Base-by-base conservation (phyloP, 2,888 invertebrate species). In the Tachina fera region DNA sequence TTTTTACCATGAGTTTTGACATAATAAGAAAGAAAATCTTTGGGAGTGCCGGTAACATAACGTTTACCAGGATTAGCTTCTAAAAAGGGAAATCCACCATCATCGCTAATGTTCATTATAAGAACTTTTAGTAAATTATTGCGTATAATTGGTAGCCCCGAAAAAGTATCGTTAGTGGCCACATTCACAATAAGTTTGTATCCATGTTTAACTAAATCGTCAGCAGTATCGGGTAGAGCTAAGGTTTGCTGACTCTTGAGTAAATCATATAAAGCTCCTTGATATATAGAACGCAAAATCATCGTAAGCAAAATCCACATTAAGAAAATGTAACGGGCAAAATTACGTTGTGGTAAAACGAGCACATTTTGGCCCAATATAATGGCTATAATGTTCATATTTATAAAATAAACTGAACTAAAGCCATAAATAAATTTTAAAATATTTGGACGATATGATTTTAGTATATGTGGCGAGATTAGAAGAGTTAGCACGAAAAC, bases 231-330 rank as follows among this genome's bases (percentile, higher is more conserved):
- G 3, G 89, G 88, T 13, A 86, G 88, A 1, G 60, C 47, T 53
- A 87, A 65, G 3, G 72, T 82, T 31, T 88, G 61, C 22, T 88
- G 87, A 0, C 87, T 87, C 19, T 72, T 87, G 0, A 89, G 76
- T 43, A 88, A 87, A 22, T 88, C 84, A 63, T 85, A 89, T 13
- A 89, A 79, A 0, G 88, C 58, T 1, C 87, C 88, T 65, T 89
- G 88, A 39, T 89, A 89, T 3, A 80, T 79, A 10, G 87, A 86
- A 5, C 89, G 87, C 16, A 89, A 53, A 14, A 88, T 41, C 14
- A 88, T 67, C 1, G 88, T 74, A 1, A 87, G 61, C 39, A 88
- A 63, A 10, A 88, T 75, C 87, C 88, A 89, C 43, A 88, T 79
- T 0, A 80, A 10, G 4, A 87, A 22, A 1, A 88, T 16, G 41